phyloP scores from a whole-genome alignment of 1,140 invertebrate genomes.

The Drosophila navojoa region DNA sequence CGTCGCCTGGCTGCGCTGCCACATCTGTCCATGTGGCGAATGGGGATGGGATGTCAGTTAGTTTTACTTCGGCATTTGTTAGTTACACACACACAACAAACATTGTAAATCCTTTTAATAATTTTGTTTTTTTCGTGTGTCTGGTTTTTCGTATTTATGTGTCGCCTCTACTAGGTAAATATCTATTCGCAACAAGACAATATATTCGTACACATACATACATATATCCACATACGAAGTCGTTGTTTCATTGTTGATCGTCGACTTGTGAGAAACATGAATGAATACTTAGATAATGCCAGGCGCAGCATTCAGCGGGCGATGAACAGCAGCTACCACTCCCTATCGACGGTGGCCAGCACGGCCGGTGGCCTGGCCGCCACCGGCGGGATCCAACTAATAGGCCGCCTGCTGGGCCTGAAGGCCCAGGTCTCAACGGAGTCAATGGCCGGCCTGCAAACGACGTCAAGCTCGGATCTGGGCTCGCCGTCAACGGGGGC shows the following conservation, averaged over 20 bases:
- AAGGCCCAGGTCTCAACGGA: constrained; percentile 1
- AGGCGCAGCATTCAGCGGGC: constrained; percentile 21
- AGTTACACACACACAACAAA: constrained; percentile 23
- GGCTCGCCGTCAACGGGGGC: not conserved
- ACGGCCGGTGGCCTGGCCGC: not conserved
- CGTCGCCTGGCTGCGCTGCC: not conserved
- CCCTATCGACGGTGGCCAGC: constrained; percentile 10
- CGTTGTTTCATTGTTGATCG: not conserved
- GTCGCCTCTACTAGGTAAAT: constrained; percentile 19
- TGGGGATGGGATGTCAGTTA: not conserved
- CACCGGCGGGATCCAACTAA: constrained; percentile 2
- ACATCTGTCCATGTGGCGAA: not conserved
- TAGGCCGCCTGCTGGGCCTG: not conserved
- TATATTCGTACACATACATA: not conserved
- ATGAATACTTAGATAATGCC: constrained; percentile 34
- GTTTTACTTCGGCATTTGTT: constrained; percentile 32
- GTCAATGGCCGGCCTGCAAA: no score
- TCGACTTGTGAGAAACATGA: constrained; percentile 10
- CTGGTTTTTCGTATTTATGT: constrained; percentile 32
- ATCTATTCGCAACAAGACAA: not conserved
- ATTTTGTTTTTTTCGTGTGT: constrained; percentile 13
- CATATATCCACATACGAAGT: not conserved
- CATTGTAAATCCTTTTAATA: constrained; percentile 19
- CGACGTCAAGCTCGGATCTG: not conserved
- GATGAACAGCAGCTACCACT: constrained; percentile 11